phyloP scores from a whole-genome alignment of 2,113 vertebrate species.

The Serilophus lunatus region DNA sequence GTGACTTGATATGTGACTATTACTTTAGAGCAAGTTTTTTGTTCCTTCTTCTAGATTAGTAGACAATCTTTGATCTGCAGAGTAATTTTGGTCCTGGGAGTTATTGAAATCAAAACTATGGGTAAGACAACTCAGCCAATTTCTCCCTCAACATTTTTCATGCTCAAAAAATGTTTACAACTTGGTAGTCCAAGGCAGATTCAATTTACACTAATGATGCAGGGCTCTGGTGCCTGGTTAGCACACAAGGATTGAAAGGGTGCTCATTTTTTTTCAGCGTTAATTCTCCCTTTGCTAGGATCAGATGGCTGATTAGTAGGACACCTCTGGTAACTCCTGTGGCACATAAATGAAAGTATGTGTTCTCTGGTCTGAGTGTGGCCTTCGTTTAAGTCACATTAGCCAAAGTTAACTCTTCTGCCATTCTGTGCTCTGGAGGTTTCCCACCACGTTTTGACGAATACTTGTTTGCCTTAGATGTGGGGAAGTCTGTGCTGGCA shows the following conservation, averaged over 20 bases:
- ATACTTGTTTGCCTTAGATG: background rate
- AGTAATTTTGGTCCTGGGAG: background rate
- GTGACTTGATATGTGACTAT: background rate
- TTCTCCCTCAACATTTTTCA: background rate
- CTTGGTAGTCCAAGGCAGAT: background rate
- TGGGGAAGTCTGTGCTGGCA: background rate
- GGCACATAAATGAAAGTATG: background rate
- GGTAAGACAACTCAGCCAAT: background rate
- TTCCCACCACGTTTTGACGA: background rate
- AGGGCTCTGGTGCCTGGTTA: background rate
- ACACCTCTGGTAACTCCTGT: background rate
- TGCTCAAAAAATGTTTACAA: background rate
- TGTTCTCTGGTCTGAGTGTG: background rate
- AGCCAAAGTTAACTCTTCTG: background rate
- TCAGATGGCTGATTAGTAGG: background rate
- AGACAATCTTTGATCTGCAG: background rate
- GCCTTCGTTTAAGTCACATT: background rate
- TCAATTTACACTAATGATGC: background rate
- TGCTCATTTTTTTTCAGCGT: accelerated
- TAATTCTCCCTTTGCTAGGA: background rate
- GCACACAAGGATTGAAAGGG: background rate
- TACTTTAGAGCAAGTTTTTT: background rate
- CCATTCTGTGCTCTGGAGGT: background rate
- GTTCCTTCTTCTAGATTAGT: background rate
- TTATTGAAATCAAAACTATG: background rate